Base-by-base conservation (phyloP, 2,888 invertebrate genomes). In the Leptarthrus brevirostris region DNA sequence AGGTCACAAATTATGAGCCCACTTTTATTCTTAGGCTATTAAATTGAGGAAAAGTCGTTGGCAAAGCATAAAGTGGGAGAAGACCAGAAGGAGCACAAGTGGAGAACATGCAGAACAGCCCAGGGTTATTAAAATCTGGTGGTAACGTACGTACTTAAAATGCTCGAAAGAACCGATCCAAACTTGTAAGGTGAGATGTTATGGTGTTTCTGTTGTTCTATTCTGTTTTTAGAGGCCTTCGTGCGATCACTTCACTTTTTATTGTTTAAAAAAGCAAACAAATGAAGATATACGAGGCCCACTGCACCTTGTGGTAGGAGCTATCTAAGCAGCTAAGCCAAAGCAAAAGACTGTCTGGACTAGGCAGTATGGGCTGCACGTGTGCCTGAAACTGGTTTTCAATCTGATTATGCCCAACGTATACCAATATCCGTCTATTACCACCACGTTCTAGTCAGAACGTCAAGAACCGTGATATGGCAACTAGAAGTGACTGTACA, bases 1-100 rank as follows among this genome's bases (percentile, higher is more conserved):
- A 52, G 70, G 70, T 70, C 70, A 70, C 70, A 70, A 70, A 70
- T 70, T 70, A 70, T 70, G 70, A 70, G 52, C 70, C 49, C 70
- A 70, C 52, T 70, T 70, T 70, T 30, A 70, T 70, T 44, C 49
- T 26, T 3, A 47, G 66, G 66, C 66, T 47, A 66, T 66, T 47
- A 66, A 66, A 64, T 64, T 44, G 64, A 64, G 64, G 40, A 53
- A 44, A 66, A 49, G 61, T 20, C 44, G 16, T 20, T 22, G 24
- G 26, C 3, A 24, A 3, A 3, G 30, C 24, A 22, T 8, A 2
- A 44, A 1, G 24, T 16, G 16, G 30, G 16, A 20, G 47, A 66
- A 24, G 47, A 44, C 47, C 47, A 66, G 66, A 66, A 66, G 66
- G 66, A 44, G 14, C 47, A 49, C 26, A 26, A 53, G 66, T 24